Conservation (phyloP, 2,113 vertebrate genomes). For the Odontophorus gujanensis region DNA sequence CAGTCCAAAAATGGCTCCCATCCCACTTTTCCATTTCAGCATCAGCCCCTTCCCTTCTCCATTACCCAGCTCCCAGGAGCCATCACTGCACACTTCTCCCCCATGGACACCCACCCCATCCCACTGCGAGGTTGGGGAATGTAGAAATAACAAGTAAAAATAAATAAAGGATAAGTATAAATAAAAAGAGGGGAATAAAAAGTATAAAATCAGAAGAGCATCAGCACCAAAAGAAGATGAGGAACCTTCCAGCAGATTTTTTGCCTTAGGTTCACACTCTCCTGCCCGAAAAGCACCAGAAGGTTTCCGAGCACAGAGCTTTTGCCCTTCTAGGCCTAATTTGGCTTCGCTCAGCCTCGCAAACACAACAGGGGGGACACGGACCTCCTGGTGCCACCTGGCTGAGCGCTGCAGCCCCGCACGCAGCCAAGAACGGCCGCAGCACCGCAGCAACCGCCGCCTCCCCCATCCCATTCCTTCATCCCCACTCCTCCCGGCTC, state of each 20-base stretch:
- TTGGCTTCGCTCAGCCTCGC: background rate
- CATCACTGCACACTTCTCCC: background rate
- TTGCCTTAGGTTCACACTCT: background rate
- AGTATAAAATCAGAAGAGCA: background rate
- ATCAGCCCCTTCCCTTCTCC: constrained; percentile 27
- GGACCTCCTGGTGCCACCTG: background rate
- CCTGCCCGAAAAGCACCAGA: background rate
- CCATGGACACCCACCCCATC: background rate
- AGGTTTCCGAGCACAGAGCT: accelerated
- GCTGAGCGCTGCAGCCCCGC: background rate
- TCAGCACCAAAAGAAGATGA: no score
- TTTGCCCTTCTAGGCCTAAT: background rate
- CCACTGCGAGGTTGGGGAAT: background rate
- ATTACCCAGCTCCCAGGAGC: background rate
- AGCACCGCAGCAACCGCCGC: background rate
- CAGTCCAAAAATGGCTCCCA: constrained; percentile 16
- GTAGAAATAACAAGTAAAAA: no score
- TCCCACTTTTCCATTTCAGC: background rate
- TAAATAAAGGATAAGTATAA: no score
- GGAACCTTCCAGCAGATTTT: background rate
- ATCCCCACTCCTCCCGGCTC: background rate
- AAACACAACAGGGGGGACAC: background rate
- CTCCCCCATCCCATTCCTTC: accelerated
- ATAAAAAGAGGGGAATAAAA: background rate
- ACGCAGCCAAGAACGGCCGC: background rate